Base-by-base conservation (phyloP, 2,113 vertebrate species). In the Geococcyx californianus region DNA sequence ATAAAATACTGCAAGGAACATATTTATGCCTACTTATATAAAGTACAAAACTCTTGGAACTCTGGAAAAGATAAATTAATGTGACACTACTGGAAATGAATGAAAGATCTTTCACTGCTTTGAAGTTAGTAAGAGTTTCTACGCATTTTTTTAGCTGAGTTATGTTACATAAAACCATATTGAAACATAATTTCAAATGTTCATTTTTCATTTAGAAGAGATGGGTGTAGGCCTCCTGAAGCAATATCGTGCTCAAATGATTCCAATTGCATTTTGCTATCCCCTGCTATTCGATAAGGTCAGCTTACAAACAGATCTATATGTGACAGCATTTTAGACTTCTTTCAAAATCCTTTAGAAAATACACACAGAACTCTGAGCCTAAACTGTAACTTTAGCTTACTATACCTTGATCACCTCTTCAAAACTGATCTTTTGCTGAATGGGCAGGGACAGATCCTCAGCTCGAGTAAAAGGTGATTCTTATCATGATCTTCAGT, bases 11-110 rank as follows among this genome's bases (percentile, higher is more conserved):
- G 15, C 19, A 36, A 62, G 62, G 36, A 83, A 56, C 38, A 33
- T 54, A 78, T 69, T 84, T 69, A 25, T 64, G 44, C 44, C 56
- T 76, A 68, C 66, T 89, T 73, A 81, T 45, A 84, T 31, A 94
- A 94, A 56, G 75, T 16, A 89, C 66, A 89, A 89, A 90, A 45
- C 51, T 42, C 36, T 54, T 34, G 20, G 81, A 95, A 84, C 40
- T 89, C 67, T 38, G 94, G 54, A 93, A 64, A 91, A 94, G 62
- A 85, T 89, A 94, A 93, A 92, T 84, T 68, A 79, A 60, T 73
- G 51, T 90, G 87, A 91, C 70, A 62, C 62, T 79, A 45, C 66
- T 90, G 93, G 94, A 96, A 91, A 38, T 79, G 62, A 94, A 94
- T 87, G 63, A 94, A 94, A 91, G 84, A n/a, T 59, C 45, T 83